These are phyloP conservation scores for Dolomedes plantarius DNA, from an alignment of 2,888 invertebrate genomes.

Conservation along the genomic window DNA sequence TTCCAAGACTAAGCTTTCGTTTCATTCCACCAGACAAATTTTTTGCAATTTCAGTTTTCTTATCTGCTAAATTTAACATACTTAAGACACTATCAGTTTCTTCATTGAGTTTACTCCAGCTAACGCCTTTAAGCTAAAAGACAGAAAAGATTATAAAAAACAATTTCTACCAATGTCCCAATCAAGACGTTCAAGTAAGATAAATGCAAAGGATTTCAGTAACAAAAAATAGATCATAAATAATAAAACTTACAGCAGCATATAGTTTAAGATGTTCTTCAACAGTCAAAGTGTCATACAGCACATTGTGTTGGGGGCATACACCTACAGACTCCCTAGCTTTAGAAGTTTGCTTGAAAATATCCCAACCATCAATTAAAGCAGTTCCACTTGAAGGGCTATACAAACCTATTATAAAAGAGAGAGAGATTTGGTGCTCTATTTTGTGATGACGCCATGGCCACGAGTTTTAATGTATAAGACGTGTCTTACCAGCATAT, in stretches of 20 bases:
- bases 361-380: constrained; percentile 84
- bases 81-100: constrained; percentile 57
- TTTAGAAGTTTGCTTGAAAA: constrained; percentile 81
- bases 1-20: constrained; percentile 89
- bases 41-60: constrained; percentile 41
- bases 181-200: too few relatives aligned
- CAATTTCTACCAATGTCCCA: too few relatives aligned
- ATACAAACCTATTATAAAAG: constrained; percentile 77
- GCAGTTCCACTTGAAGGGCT: constrained; percentile 84
- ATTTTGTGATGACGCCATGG: too few relatives aligned
- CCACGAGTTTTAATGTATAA: too few relatives aligned
- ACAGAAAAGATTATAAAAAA: background rate
- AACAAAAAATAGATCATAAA: too few relatives aligned
- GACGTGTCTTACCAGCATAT: too few relatives aligned
- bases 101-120: constrained; percentile 10
- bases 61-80: constrained; percentile 61
- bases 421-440: too few relatives aligned
- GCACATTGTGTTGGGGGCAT: constrained; percentile 87
- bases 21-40: constrained; percentile 94
- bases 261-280: constrained; percentile 89
- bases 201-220: too few relatives aligned
- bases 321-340: constrained; percentile 82
- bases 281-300: constrained; percentile 89
- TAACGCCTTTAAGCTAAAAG: constrained; percentile 55
- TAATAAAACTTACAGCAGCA: constrained; percentile 83